A percentile compares a stretch with the other conserved stretches of the same genome.
Conservation (phyloP, 1,140 invertebrate genomes). For the Bombyx mori region ASM3026992v2 NC_085107.1:7195501-7196000, state of each 20-base stretch:
- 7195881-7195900: constrained; percentile 52
- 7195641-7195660: constrained; percentile 25
- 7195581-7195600: constrained; percentile 22
- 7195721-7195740: constrained; percentile 45
- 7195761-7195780: constrained; percentile 21
- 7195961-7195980: constrained; percentile 34
- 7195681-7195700: constrained; percentile 32
- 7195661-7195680: constrained; percentile 32
- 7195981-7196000: too few relatives aligned
- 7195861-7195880: constrained; percentile 58
- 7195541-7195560: constrained; percentile 44
- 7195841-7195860: constrained; percentile 68
- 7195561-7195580: constrained; percentile 48
- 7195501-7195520: constrained; percentile 54
- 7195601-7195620: constrained; percentile 20
- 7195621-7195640: constrained; percentile 19
- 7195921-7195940: constrained; percentile 33
- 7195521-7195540: constrained; percentile 36
- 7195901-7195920: constrained; percentile 43
- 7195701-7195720: constrained; percentile 41
- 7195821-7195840: constrained; percentile 51
- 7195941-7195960: constrained; percentile 41
- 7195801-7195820: constrained; percentile 28
- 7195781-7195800: constrained; percentile 29
- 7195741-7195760: constrained; percentile 33